Conservation (phyloP, 1,140 invertebrate genomes). For the Platyscapa corneri region DNA sequence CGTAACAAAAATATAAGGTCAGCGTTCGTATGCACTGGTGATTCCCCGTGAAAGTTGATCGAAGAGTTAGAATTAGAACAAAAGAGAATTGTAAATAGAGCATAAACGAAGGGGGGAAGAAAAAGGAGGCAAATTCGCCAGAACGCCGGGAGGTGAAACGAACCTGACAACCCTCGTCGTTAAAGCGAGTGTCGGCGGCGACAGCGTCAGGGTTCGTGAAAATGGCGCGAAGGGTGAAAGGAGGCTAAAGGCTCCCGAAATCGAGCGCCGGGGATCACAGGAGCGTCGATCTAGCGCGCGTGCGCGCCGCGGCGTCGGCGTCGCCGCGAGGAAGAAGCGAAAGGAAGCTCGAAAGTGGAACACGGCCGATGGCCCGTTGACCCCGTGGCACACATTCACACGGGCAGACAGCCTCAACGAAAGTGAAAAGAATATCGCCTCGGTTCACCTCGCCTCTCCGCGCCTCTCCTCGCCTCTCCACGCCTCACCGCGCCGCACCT, state of each 20-base stretch:
- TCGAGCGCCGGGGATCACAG: not conserved
- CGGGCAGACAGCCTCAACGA: conserved; percentile 63
- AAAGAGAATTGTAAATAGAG: not conserved
- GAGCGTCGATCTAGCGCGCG: too few relatives aligned
- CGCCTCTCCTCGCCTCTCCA: too few relatives aligned
- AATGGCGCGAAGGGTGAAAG: not conserved
- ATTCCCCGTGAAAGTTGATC: not conserved
- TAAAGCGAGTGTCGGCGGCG: too few relatives aligned
- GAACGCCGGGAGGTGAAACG: too few relatives aligned
- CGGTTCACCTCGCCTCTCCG: too few relatives aligned
- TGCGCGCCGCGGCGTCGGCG: not conserved
- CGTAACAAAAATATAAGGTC: not conserved
- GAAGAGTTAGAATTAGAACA: not conserved
- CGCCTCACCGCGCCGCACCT: too few relatives aligned
- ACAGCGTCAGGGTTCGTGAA: too few relatives aligned
- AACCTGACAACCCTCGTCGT: too few relatives aligned
- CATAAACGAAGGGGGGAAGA: not conserved
- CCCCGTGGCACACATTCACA: not conserved
- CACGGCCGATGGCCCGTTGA: conserved; percentile 55
- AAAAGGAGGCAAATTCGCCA: not conserved
- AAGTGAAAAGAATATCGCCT: conserved; percentile 70
- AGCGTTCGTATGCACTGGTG: not conserved
- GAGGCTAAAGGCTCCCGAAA: not conserved
- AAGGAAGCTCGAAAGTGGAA: conserved; percentile 73
- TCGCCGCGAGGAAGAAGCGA: conserved; percentile 63